Evolutionary conservation across 2,797 vertebrate species (phyloP).

Genomic region (Coendou prehensilis): DNA sequence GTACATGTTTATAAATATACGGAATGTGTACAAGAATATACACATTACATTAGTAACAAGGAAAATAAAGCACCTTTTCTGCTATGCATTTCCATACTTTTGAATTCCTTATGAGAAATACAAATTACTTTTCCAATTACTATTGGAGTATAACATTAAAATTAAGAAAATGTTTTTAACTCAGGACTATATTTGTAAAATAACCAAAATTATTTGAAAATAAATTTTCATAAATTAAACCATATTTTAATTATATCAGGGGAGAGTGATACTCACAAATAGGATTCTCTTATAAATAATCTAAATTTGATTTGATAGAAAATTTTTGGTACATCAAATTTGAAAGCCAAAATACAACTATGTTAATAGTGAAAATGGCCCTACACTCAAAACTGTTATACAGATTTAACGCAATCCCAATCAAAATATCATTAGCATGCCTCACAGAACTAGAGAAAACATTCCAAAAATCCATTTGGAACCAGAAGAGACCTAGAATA

Average conservation of each 20-base stretch:
- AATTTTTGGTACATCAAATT: neutral
- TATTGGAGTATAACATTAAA: neutral
- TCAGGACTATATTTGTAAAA: conserved; percentile 10
- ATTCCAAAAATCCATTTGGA: too few relatives aligned
- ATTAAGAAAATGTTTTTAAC: conserved; percentile 15
- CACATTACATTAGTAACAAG: neutral
- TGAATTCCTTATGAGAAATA: conserved; percentile 4
- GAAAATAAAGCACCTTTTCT: neutral
- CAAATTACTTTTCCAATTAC: neutral
- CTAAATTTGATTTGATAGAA: neutral
- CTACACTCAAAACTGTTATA: too few relatives aligned
- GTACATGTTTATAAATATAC: neutral
- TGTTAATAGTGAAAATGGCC: neutral
- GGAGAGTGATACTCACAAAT: neutral
- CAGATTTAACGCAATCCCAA: too few relatives aligned
- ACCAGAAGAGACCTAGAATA: too few relatives aligned
- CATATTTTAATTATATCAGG: neutral
- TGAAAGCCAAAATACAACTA: neutral
- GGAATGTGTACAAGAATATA: neutral
- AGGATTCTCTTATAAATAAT: neutral
- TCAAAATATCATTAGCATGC: too few relatives aligned
- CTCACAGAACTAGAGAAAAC: too few relatives aligned
- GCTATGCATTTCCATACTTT: neutral
- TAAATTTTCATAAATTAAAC: neutral
- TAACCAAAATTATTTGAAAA: neutral